Evolutionary conservation across 2,113 vertebrate species (phyloP).

Genomic region (Tyto alba): DNA sequence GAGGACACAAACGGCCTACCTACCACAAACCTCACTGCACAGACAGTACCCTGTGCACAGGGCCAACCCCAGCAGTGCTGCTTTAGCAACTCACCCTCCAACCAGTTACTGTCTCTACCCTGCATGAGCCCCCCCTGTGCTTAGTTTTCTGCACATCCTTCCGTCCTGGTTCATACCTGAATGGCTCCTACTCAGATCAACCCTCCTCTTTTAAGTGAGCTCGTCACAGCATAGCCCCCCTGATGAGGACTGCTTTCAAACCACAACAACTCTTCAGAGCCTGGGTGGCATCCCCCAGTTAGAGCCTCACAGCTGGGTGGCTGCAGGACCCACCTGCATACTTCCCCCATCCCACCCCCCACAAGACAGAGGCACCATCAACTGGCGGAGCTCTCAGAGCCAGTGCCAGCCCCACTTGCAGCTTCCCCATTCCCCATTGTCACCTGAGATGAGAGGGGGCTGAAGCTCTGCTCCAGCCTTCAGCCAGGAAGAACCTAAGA

Average conservation of each 20-base stretch:
- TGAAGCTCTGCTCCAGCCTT: not conserved
- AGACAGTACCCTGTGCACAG: not conserved
- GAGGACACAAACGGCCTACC: not conserved
- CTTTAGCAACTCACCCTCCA: not conserved
- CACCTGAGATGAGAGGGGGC: not conserved
- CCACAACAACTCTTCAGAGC: not conserved
- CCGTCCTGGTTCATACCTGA: not conserved
- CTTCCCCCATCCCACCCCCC: no score
- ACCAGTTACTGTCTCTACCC: not conserved
- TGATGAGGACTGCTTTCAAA: not conserved
- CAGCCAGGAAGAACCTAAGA: not conserved
- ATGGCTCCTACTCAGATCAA: not conserved
- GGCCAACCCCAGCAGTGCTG: not conserved
- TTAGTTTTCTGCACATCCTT: not conserved
- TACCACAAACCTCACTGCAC: not conserved
- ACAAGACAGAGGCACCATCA: accelerated
- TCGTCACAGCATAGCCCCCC: not conserved
- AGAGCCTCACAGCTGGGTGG: not conserved
- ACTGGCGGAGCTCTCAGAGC: not conserved
- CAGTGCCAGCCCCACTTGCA: not conserved
- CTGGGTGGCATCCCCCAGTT: not conserved
- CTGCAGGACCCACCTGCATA: not conserved
- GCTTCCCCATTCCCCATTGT: not conserved
- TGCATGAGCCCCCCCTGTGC: not conserved
- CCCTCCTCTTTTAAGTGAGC: not conserved